phyloP scores from a whole-genome alignment of 2,113 vertebrate genomes.

The Coreoperca whiteheadi region DNA sequence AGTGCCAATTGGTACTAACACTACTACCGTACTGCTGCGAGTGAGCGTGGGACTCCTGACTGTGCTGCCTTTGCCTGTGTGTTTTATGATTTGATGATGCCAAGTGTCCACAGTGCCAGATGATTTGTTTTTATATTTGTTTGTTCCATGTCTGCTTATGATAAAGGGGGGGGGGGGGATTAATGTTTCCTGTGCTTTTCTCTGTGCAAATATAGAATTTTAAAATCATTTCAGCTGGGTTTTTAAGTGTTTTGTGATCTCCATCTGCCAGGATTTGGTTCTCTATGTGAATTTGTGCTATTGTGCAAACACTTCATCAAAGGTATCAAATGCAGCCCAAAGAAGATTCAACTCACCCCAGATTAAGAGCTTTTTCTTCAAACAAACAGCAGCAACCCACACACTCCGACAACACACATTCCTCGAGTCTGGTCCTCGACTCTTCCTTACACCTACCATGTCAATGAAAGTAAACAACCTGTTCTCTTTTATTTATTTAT shows the following conservation, averaged over 20 bases:
- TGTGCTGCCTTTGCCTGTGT: constrained; percentile 54
- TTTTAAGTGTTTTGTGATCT: constrained; percentile 40
- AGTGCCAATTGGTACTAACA: constrained; percentile 58
- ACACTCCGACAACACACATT: constrained; percentile 9
- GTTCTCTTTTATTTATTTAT: not conserved
- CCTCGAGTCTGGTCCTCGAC: constrained; percentile 33
- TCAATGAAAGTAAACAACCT: constrained; percentile 35
- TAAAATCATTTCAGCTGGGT: constrained; percentile 27
- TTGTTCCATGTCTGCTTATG: constrained; percentile 58
- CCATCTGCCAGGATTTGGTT: constrained; percentile 13
- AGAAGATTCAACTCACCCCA: constrained; percentile 21
- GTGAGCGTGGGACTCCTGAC: constrained; percentile 48
- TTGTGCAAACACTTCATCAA: constrained; percentile 25
- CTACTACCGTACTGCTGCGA: constrained; percentile 72
- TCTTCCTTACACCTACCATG: constrained; percentile 40
- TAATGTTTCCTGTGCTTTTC: constrained; percentile 35
- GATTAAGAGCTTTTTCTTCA: constrained; percentile 2
- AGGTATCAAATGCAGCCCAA: constrained; percentile 34
- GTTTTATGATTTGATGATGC: constrained; percentile 72
- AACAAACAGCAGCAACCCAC: constrained; percentile 1
- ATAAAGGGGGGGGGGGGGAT: constrained; percentile 31
- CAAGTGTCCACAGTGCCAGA: constrained; percentile 79
- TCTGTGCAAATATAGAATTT: constrained; percentile 49
- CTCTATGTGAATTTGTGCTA: constrained; percentile 31
- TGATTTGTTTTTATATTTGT: constrained; percentile 68